These are phyloP conservation scores for Gandaritis pyraliata DNA, from an alignment of 2,888 invertebrate species.

Conservation along the genomic window DNA sequence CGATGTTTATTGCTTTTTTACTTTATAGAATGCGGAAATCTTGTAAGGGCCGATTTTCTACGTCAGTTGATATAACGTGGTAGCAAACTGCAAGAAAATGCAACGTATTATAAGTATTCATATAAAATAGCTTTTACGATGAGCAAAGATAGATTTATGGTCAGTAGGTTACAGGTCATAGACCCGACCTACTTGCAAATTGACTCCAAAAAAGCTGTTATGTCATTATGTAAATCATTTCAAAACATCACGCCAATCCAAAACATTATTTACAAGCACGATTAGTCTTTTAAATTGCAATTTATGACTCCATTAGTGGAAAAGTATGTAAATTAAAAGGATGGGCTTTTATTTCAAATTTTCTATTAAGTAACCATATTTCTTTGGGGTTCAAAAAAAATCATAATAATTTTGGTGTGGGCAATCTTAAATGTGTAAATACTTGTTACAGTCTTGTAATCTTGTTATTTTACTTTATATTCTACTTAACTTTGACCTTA, in stretches of 20 bases:
- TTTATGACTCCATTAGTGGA: conserved; percentile 19
- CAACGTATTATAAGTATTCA: no score
- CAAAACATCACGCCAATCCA: conserved; percentile 41
- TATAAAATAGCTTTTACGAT: conserved; percentile 6
- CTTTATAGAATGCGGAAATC: conserved; percentile 19
- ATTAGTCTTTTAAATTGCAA: conserved; percentile 17
- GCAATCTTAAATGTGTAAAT: not conserved
- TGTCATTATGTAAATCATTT: conserved; percentile 42
- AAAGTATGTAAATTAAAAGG: not conserved
- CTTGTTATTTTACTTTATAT: no score
- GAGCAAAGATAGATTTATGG: conserved; percentile 10
- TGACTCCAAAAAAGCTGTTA: conserved; percentile 31
- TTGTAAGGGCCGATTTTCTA: conserved; percentile 3
- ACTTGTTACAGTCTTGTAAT: not conserved
- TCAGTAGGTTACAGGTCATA: conserved; percentile 23
- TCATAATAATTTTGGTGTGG: no score
- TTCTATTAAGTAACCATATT: not conserved
- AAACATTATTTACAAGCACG: conserved; percentile 25
- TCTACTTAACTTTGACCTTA: no score
- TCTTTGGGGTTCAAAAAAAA: no score
- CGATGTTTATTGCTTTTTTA: conserved; percentile 12
- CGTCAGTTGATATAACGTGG: not conserved
- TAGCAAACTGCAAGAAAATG: no score
- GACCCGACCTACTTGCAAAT: conserved; percentile 28
- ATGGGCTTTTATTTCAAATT: no score